A percentile compares a stretch with the other conserved stretches of the same genome.
Evolutionary conservation across 2,113 vertebrate genomes (phyloP).

Genomic region (Protobothrops flavoviridis): DNA sequence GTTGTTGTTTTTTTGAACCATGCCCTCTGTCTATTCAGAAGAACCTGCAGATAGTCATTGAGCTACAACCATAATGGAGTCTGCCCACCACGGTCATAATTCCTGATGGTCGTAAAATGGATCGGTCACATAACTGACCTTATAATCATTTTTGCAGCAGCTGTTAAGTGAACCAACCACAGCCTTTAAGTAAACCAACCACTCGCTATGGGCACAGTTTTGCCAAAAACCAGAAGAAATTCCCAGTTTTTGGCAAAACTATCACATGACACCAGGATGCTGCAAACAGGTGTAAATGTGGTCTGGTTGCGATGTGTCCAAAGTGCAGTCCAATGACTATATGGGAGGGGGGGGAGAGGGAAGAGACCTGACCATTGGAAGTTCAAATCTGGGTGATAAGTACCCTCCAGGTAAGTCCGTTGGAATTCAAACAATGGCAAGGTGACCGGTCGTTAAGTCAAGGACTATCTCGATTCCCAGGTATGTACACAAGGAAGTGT

Average conservation of each 20-base stretch:
- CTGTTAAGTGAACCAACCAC: not conserved
- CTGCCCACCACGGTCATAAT: not conserved
- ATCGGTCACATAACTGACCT: not conserved
- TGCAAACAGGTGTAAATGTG: not conserved
- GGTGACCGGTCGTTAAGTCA: not conserved
- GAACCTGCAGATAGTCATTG: not conserved
- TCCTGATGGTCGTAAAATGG: not conserved
- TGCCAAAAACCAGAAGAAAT: not conserved
- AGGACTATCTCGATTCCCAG: not conserved
- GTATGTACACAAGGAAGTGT: not conserved
- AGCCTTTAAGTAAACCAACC: not conserved
- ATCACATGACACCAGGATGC: not conserved
- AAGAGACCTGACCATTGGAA: not conserved
- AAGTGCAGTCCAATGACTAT: not conserved
- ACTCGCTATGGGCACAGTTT: not conserved
- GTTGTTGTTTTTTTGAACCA: not conserved
- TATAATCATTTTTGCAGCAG: not conserved
- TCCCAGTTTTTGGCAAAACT: too few relatives aligned
- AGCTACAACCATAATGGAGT: not conserved
- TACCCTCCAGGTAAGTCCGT: not conserved
- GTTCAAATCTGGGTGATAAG: too few relatives aligned
- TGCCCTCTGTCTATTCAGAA: not conserved
- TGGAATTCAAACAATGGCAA: not conserved
- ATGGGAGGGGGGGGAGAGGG: too few relatives aligned
- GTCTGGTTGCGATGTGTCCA: not conserved